Conservation (phyloP, 2,888 invertebrate species). For the Ashinkailepas kermadecensis region DNA sequence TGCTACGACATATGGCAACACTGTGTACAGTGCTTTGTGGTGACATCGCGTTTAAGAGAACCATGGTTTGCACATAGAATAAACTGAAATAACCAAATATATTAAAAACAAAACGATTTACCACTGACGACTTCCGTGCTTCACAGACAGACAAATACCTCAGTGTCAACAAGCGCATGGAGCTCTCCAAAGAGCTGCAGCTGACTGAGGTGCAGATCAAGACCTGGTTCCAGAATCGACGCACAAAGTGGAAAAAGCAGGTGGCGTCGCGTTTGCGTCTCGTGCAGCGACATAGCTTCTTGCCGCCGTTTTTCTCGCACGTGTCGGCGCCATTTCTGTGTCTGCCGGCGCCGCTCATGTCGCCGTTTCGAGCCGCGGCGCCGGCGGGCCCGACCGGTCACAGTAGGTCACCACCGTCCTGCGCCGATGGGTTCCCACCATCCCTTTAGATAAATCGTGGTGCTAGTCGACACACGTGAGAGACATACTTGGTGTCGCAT, state of each 20-base stretch:
- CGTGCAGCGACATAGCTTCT: slow-evolving; percentile 72
- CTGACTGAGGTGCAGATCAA: slow-evolving; percentile 93
- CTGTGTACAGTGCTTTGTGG: too few relatives aligned
- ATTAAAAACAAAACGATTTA: too few relatives aligned
- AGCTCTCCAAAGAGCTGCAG: slow-evolving; percentile 76
- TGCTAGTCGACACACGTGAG: too few relatives aligned
- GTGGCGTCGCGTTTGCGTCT: slow-evolving; percentile 80
- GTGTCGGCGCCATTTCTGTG: slow-evolving; percentile 31
- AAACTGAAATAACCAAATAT: too few relatives aligned
- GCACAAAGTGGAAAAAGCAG: slow-evolving; percentile 97
- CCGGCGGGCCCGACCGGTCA: background rate
- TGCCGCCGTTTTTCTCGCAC: slow-evolving; percentile 32
- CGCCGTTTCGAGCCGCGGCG: background rate
- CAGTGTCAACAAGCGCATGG: slow-evolving; percentile 90
- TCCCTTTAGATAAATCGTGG: too few relatives aligned
- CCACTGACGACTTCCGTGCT: background rate
- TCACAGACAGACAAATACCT: slow-evolving; percentile 80
- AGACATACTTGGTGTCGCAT: too few relatives aligned
- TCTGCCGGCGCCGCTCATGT: slow-evolving; percentile 26
- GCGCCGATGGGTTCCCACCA: too few relatives aligned
- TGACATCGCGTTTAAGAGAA: too few relatives aligned
- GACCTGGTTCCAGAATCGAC: slow-evolving; percentile 91
- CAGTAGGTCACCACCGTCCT: background rate
- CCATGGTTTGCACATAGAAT: too few relatives aligned
- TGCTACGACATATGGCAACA: too few relatives aligned